These are phyloP conservation scores for Myodes glareolus DNA, from an alignment of 2,113 vertebrate species.

Conservation along the genomic window DNA sequence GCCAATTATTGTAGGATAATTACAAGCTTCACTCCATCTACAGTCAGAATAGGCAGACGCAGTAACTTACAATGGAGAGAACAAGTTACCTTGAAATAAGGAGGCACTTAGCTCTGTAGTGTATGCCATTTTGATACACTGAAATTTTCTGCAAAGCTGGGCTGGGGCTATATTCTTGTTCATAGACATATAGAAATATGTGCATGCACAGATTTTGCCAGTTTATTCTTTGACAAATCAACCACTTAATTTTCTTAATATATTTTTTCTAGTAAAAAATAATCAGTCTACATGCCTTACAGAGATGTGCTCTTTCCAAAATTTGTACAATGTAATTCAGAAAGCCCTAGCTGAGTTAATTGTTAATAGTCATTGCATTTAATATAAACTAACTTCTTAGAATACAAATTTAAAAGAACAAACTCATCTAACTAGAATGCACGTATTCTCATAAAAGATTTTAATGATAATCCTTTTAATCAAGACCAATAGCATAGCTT, in stretches of 20 bases:
- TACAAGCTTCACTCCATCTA: not conserved
- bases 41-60: not conserved
- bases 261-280: not conserved
- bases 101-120: not conserved
- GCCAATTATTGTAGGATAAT: slow-evolving; percentile 45
- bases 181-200: not conserved
- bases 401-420: not conserved
- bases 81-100: not conserved
- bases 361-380: not conserved
- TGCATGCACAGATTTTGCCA: not conserved
- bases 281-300: not conserved
- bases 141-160: not conserved
- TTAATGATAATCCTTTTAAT: not conserved
- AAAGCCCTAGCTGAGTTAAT: not conserved
- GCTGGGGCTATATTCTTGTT: not conserved
- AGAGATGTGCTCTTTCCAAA: not conserved
- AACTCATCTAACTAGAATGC: not conserved
- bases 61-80: not conserved
- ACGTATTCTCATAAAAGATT: not conserved
- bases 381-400: not conserved
- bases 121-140: not conserved
- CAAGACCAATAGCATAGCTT: not conserved
- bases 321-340: not conserved
- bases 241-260: not conserved
- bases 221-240: not conserved